Base-by-base conservation (phyloP, 1,140 invertebrate genomes). In the Bombus terrestris region DNA sequence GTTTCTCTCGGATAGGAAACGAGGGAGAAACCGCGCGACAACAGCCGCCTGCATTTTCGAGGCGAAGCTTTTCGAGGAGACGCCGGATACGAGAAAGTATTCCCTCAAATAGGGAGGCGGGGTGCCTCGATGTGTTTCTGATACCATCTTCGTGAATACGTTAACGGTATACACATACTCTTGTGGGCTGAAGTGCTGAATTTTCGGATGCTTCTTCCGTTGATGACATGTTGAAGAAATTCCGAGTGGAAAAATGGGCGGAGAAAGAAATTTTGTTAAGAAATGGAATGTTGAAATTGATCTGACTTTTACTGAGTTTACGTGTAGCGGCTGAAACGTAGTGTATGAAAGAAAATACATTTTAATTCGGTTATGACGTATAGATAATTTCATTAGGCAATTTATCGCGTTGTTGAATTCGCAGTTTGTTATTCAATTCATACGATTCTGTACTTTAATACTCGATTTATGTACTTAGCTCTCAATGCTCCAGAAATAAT, bases 31-130 rank as follows among this genome's bases (percentile, higher is more conserved):
- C 41, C 18, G 6, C 22, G 72, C 57, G 78, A 66, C 64, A 37
- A 35, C n/a, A 37, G 64, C 73, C 69, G 69, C 13, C 12, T 69
- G 32, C 66, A 71, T 71, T 80, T 80, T 71, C 78, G 78, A 53
- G 66, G 18, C 37, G 12, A 35, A n/a, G 37, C 37, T n/a, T 64
- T n/a, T 64, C 74, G 41, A 47, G 41, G 12, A 73, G 39, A 41
- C 15, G 47, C 6, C 18, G 47, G 47, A 53, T 53, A 53, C 47
- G 39, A 15, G 35, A 43, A 78, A 43, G 39, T 66, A 43, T 43
- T 78, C 62, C 4, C 28, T 35, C n/a, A 15, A 32, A 64, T 25
- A 53, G 47, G n/a, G n/a, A 43, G 9, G 32, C 22, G 39, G 39
- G 3, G 18, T 43, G 18, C 8, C 59, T 66, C 59, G 39, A 66